Percentiles rank a stretch among this genome's conserved stretches.
Conservation (phyloP, 2,797 vertebrate species). For the Synaphobranchus kaupii region DNA sequence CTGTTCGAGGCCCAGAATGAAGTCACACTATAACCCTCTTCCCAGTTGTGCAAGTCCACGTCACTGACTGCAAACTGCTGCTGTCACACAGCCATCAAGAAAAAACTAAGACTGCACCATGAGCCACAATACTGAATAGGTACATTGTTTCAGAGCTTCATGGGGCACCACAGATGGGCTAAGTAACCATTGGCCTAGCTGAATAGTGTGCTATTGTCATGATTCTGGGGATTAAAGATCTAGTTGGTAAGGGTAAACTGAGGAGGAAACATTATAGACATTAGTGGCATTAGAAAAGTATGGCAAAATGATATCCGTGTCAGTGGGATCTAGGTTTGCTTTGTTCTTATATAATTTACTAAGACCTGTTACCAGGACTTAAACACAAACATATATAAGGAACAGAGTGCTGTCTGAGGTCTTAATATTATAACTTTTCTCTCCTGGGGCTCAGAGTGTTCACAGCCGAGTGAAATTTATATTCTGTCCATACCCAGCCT, state of each 20-base stretch:
- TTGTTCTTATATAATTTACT: background rate
- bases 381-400: background rate
- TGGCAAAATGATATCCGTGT: background rate
- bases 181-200: background rate
- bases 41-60: background rate
- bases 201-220: constrained; percentile 11
- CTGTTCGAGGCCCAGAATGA: constrained; percentile 37
- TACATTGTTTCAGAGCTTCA: constrained; percentile 20
- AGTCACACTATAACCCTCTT: background rate
- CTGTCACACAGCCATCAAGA: background rate
- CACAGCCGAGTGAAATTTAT: background rate
- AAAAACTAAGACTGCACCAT: background rate
- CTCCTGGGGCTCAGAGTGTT: background rate
- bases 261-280: constrained; percentile 20
- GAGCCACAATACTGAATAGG: background rate
- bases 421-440: background rate
- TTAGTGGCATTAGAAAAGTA: background rate
- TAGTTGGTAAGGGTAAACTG: background rate
- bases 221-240: constrained; percentile 8
- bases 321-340: background rate
- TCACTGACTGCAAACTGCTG: background rate
- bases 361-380: background rate
- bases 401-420: background rate
- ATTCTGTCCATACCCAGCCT: constrained; percentile 13
- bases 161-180: background rate